Base-by-base conservation (phyloP, 2,888 invertebrate genomes). In the Zygogramma bicolorata region DNA sequence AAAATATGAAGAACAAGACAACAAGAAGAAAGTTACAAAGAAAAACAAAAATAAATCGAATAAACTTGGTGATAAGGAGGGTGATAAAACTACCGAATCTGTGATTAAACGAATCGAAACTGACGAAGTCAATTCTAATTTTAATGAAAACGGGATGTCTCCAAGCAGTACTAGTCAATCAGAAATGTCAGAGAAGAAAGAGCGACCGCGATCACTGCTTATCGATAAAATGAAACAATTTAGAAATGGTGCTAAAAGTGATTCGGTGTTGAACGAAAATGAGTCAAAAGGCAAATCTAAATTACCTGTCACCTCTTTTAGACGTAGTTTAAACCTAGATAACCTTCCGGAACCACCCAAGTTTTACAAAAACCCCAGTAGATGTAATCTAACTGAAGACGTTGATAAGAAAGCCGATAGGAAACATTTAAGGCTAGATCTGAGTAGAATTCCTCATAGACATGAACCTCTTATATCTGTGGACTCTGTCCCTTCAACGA, bases 1-100 rank as follows among this genome's bases (percentile, higher is more conserved):
- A 78, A 94, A 93, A 85, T 91, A 91, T 84, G 91, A 94, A 85
- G 90, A 93, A 63, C 73, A 92, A 66, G 79, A 88, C 81, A 81
- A 88, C 81, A 81, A 88, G 72, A 81, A 84, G 25, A 79, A 81
- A 75, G 74, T 66, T 27, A 69, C 74, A 27, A 79, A 82, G 60
- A 74, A 68, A 77, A 81, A 38, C 75, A 82, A 38, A 79, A 84
- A 77, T 69, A 68, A 82, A 59, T 70, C 57, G 29, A 70, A 72
- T 31, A 70, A 78, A 77, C 62, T 27, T 70, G 57, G 27, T 42
- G 70, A 74, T 57, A 74, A 72, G 65, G 72, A 75, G n/a, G 68
- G 59, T 70, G 71, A 74, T 66, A 85, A 87, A 75, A 77, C 85
- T 27, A 83, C 81, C 2, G 82, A 83, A 29, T 15, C 74, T 79